Conservation (phyloP, 2,113 vertebrate genomes). For the Columbina picui region DNA sequence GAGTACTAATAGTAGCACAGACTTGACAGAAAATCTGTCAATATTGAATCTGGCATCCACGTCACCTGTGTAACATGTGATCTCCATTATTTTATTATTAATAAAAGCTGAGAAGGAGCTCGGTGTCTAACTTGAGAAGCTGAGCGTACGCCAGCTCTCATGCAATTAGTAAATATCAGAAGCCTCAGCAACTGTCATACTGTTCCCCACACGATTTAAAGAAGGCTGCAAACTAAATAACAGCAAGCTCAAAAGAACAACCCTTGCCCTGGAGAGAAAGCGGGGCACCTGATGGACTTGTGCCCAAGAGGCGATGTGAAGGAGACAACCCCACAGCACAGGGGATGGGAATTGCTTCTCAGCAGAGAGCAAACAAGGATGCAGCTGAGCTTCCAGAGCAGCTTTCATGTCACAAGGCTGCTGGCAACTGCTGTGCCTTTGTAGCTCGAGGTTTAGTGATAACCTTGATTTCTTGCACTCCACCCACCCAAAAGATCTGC, state of each 20-base stretch:
- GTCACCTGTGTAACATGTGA: fast-evolving
- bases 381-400: neutral
- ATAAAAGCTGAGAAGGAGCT: neutral
- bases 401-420: neutral
- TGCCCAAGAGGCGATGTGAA: neutral
- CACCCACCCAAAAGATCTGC: neutral
- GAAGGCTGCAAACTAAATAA: neutral
- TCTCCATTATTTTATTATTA: neutral
- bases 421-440: too few relatives aligned
- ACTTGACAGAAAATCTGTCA: neutral
- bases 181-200: neutral
- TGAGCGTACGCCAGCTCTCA: neutral
- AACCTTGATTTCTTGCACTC: neutral
- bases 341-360: neutral
- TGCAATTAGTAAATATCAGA: neutral
- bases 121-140: neutral
- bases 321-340: neutral
- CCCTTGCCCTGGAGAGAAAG: neutral
- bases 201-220: neutral
- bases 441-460: fast-evolving
- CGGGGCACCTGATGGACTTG: too few relatives aligned
- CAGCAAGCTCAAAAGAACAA: neutral
- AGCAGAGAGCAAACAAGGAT: neutral
- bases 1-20: neutral
- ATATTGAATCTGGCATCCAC: neutral